phyloP scores from a whole-genome alignment of 1,140 invertebrate genomes.

The Lepeophtheirus salmonis region DNA sequence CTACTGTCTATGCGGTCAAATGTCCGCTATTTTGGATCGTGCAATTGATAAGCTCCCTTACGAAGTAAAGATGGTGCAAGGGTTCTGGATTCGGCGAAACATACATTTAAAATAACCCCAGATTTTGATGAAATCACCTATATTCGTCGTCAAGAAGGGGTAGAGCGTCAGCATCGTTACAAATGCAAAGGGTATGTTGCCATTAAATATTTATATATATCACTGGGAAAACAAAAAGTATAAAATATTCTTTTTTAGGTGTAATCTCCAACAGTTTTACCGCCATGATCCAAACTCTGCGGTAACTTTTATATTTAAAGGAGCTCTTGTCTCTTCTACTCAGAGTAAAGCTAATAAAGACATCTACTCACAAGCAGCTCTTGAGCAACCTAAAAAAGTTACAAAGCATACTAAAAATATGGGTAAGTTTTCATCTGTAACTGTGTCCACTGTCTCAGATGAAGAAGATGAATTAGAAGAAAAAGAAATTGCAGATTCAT shows the following conservation, averaged over 20 bases:
- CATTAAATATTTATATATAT: no score
- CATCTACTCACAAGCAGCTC: slow-evolving; percentile 26
- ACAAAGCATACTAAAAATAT: slow-evolving; percentile 97
- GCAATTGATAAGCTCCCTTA: slow-evolving; percentile 77
- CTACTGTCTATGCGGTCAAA: slow-evolving; percentile 94
- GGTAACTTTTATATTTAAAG: slow-evolving; percentile 19
- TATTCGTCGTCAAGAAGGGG: slow-evolving; percentile 55
- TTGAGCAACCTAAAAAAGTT: slow-evolving; percentile 64
- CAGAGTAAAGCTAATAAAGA: slow-evolving; percentile 16
- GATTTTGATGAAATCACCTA: slow-evolving; percentile 69
- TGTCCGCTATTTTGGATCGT: slow-evolving; percentile 85
- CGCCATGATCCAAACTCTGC: slow-evolving; percentile 43
- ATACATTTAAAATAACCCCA: slow-evolving; percentile 77
- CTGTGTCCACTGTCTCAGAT: slow-evolving; percentile 69
- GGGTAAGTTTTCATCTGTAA: slow-evolving; percentile 98
- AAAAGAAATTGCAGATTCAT: slow-evolving; percentile 89
- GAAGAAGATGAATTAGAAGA: slow-evolving; percentile 44
- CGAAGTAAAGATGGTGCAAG: slow-evolving; percentile 71
- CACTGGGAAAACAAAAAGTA: no score
- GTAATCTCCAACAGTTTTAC: slow-evolving; percentile 78
- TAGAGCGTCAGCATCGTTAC: slow-evolving; percentile 72
- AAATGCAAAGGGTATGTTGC: slow-evolving; percentile 75
- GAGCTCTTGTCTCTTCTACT: slow-evolving; percentile 1
- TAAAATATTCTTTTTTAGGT: slow-evolving; percentile 39
- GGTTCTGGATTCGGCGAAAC: slow-evolving; percentile 82